These are phyloP conservation scores for Dromiciops gliroides DNA, from an alignment of 2,113 vertebrate species.

Conservation along the genomic window DNA sequence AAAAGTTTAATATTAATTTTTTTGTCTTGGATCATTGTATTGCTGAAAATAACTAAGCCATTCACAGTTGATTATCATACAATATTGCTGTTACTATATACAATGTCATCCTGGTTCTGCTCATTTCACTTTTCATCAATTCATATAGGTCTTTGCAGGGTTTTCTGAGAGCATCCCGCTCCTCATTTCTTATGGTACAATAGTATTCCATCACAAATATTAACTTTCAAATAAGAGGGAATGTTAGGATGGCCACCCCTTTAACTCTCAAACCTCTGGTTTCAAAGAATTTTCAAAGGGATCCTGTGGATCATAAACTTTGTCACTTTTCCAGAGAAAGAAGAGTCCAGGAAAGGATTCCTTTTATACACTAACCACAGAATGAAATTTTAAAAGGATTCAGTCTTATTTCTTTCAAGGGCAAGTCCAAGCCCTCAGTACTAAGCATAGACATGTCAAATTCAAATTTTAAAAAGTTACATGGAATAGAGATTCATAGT, in stretches of 20 bases:
- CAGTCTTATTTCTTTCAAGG: slow-evolving; percentile 37
- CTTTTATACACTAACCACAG: slow-evolving; percentile 7
- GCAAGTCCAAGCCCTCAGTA: slow-evolving; percentile 10
- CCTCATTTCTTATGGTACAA: neutral
- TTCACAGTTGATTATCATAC: neutral
- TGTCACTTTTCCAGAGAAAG: slow-evolving; percentile 11
- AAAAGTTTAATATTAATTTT: no score
- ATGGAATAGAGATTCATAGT: neutral
- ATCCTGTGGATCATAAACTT: slow-evolving; percentile 7
- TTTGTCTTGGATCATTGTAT: neutral
- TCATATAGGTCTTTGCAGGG: neutral
- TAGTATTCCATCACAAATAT: neutral
- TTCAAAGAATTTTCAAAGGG: slow-evolving; percentile 42
- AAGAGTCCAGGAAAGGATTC: slow-evolving; percentile 20
- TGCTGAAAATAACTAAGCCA: neutral
- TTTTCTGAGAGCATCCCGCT: neutral
- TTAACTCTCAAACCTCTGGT: slow-evolving; percentile 60
- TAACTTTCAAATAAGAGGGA: slow-evolving; percentile 54
- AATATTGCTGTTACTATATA: neutral
- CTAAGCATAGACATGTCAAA: neutral
- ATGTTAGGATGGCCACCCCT: slow-evolving; percentile 46
- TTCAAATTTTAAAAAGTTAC: neutral
- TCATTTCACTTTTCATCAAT: neutral
- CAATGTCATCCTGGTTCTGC: neutral
- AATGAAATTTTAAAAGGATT: slow-evolving; percentile 27